Evolutionary conservation across 2,113 vertebrate species (phyloP).

Genomic region (Bolborhynchus lineola): DNA sequence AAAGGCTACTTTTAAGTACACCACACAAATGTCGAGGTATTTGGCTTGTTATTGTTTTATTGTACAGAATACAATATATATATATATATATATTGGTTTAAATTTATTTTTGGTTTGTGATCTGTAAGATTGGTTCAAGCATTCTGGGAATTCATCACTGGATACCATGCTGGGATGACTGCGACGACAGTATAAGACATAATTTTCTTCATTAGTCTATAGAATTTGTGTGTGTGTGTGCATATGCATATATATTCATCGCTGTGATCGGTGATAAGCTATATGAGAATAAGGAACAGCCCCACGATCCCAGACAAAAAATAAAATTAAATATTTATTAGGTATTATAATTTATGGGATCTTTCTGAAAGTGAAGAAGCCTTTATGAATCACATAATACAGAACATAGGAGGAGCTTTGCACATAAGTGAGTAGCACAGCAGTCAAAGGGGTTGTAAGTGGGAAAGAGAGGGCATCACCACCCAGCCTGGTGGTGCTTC

Average conservation of each 20-base stretch:
- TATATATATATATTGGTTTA: background rate
- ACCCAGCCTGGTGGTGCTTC: no score
- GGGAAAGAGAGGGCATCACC: background rate
- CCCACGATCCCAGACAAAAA: background rate
- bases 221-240: background rate
- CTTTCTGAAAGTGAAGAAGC: background rate
- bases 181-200: background rate
- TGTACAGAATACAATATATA: background rate
- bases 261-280: background rate
- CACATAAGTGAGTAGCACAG: accelerated
- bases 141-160: background rate
- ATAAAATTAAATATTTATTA: background rate
- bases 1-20: background rate
- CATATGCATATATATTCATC: accelerated
- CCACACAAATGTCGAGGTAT: no score
- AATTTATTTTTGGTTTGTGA: background rate
- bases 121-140: background rate
- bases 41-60: background rate
- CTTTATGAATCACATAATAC: background rate
- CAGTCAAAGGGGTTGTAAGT: background rate
- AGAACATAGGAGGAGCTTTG: background rate
- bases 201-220: accelerated
- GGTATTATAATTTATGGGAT: background rate
- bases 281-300: background rate
- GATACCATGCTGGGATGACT: background rate